Percentiles rank a stretch among this genome's conserved stretches.
phyloP scores from a whole-genome alignment of 2,888 invertebrate genomes.

The Bursaphelenchus okinawaensis region DNA sequence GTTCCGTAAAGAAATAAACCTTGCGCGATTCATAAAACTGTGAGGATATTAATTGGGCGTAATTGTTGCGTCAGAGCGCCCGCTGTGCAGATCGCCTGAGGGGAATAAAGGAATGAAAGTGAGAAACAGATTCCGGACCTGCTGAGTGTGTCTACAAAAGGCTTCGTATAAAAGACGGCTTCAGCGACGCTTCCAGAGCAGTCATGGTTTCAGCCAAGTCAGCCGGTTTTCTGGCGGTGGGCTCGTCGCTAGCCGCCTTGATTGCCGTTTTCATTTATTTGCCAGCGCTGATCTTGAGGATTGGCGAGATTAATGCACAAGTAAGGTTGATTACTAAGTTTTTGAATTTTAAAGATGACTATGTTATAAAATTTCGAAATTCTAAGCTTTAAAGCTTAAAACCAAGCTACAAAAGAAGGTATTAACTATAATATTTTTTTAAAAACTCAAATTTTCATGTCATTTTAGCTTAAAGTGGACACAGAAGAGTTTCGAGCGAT shows the following conservation, averaged over 20 bases:
- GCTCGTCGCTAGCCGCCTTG: conserved; percentile 23
- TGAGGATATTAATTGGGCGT: background rate
- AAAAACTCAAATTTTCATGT: background rate
- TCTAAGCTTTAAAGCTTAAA: no score
- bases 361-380: no score
- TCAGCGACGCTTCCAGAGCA: background rate
- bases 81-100: background rate
- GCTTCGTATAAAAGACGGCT: background rate
- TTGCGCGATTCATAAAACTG: no score
- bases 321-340: conserved; percentile 3
- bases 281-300: conserved; percentile 29
- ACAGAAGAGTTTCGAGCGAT: conserved; percentile 30
- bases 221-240: conserved; percentile 32
- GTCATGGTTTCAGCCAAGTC: conserved; percentile 25
- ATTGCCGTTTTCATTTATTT: conserved; percentile 27
- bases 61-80: background rate
- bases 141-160: background rate
- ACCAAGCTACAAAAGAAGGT: no score
- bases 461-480: conserved; percentile 27
- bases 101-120: background rate
- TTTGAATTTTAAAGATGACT: background rate
- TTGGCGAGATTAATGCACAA: conserved; percentile 31
- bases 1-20: no score
- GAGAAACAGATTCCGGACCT: background rate
- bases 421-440: background rate